A percentile compares a stretch with the other conserved stretches of the same genome.
These are phyloP conservation scores for Lepilemur ruficaudatus DNA, from an alignment of 2,797 vertebrate genomes.

Conservation along the genomic window DNA sequence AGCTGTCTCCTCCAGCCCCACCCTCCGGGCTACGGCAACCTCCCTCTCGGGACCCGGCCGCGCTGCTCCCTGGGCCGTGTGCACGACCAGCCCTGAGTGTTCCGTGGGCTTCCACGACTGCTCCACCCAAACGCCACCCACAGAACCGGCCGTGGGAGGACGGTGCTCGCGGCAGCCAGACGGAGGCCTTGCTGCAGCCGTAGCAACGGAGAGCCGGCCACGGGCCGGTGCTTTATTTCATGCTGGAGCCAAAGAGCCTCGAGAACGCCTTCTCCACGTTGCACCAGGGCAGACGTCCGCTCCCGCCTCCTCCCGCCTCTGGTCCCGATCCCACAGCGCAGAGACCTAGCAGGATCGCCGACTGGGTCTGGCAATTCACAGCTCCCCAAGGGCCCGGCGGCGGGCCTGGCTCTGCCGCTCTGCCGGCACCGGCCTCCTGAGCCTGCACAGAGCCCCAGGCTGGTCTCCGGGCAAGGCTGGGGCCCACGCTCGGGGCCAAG, in stretches of 20 bases:
- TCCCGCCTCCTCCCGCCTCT: neutral
- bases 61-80: neutral
- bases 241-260: constrained; percentile 76
- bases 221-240: constrained; percentile 83
- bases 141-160: accelerated
- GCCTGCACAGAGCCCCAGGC: accelerated
- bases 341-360: neutral
- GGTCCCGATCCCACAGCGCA: neutral
- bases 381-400: neutral
- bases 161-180: too few species aligned
- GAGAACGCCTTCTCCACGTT: constrained; percentile 3
- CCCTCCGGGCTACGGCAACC: neutral
- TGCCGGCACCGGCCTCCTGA: neutral
- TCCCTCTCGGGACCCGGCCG: neutral
- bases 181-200: neutral
- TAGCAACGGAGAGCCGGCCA: neutral
- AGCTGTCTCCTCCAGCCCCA: neutral
- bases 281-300: constrained; percentile 23
- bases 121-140: accelerated
- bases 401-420: neutral
- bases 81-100: neutral
- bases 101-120: too few species aligned
- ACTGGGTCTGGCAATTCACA: neutral
- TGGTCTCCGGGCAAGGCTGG: accelerated
- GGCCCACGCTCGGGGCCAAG: neutral